Evolutionary conservation across 2,888 invertebrate species (phyloP), one percentile per base, ranked within the genome.

Genomic region (Campaea margaritaria): DNA sequence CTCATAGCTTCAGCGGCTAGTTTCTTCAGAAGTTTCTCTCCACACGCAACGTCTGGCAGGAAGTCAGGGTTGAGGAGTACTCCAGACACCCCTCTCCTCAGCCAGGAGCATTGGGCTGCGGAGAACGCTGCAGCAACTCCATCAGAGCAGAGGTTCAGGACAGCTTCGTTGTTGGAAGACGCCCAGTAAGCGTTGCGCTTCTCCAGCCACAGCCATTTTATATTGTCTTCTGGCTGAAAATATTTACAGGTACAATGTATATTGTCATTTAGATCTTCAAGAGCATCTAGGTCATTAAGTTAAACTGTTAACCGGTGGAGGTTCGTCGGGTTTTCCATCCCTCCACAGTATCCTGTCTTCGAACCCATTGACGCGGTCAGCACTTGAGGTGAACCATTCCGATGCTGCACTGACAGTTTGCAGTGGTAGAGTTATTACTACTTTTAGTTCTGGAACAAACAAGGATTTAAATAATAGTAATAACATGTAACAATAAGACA

Each of bases 311-410:
- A 81, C 82, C 51, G 62, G 44, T 48, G 76, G 81, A n/a, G 61
- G 47, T 9, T 75, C 67, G 62, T 90, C 65, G 88, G 91, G 46
- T 0, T 55, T 64, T 9, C 81, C 86, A 52, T 95, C 93, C 21
- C 77, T 84, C 98, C 98, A 98, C 9, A 97, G 83, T 69, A 96
- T 94, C 77, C 93, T 95, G 75, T 97, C 94, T 47, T 94, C 94
- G 74, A 94, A 96, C 0, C 94, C 95, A 14, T 89, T 83, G n/a
- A 84, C 85, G 12, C 81, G 81, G 1, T 90, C 83, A 1, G 93
- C 88, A 48, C 96, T 96, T 45, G 93, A 92, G 27, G 81, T 79
- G 80, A 98, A 98, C 97, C 97, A 97, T 21, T 94, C 93, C 57
- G 97, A 96, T 51, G 93, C 81, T 60, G 94, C 85, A 65, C 96